Conservation (phyloP, 2,888 invertebrate genomes). For the Helleia helle region DNA sequence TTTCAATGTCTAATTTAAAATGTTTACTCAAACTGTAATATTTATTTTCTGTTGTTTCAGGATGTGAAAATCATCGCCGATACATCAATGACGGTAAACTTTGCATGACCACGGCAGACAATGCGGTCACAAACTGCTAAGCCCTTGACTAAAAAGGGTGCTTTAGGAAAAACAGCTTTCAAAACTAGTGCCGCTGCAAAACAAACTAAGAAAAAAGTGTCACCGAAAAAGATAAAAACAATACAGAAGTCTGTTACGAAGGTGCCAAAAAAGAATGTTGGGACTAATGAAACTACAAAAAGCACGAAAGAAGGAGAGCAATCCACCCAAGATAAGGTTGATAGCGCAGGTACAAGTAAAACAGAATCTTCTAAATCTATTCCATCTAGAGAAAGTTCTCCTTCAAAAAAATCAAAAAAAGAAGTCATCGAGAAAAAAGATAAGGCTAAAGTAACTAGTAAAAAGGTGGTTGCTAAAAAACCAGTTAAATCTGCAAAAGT, state of each 20-base stretch:
- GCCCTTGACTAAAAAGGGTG: constrained; percentile 60
- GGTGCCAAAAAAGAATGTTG: constrained; percentile 38
- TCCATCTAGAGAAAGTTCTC: constrained; percentile 37
- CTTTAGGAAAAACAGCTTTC: constrained; percentile 47
- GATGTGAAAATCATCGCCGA: constrained; percentile 45
- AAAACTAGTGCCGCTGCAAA: constrained; percentile 39
- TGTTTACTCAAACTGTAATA: neutral
- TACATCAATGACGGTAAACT: constrained; percentile 49
- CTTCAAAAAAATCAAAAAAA: constrained; percentile 48
- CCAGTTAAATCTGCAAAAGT: constrained; percentile 29
- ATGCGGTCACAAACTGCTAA: constrained; percentile 68
- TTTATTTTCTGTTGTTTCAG: constrained; percentile 50
- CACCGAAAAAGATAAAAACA: constrained; percentile 48
- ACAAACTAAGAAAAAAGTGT: constrained; percentile 43
- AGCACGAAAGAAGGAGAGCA: constrained; percentile 37
- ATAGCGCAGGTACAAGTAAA: constrained; percentile 35
- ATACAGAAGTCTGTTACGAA: constrained; percentile 42
- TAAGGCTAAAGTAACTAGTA: constrained; percentile 36
- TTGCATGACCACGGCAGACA: constrained; percentile 49
- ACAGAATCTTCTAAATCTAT: constrained; percentile 35
- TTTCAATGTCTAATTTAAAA: neutral
- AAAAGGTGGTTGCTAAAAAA: constrained; percentile 39
- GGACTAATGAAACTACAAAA: constrained; percentile 30
- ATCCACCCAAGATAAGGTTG: constrained; percentile 33
- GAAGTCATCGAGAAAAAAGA: constrained; percentile 56